phyloP scores from a whole-genome alignment of 2,888 invertebrate species.

The Mactromeris polynyma region DNA sequence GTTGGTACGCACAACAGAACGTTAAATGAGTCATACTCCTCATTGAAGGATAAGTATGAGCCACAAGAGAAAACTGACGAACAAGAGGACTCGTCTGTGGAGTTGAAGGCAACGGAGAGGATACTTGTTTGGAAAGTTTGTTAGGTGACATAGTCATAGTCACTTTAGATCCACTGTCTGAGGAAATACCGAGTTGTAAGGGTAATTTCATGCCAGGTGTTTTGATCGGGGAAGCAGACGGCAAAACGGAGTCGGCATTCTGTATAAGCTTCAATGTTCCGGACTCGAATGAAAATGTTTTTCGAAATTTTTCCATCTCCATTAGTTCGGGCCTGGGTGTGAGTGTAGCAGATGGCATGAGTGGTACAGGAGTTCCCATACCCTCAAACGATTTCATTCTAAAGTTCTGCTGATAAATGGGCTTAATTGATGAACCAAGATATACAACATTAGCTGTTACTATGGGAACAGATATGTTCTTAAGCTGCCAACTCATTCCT shows the following conservation, averaged over 20 bases:
- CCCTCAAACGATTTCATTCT: constrained; percentile 63
- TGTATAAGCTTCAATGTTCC: constrained; percentile 35
- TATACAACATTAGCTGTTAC: constrained; percentile 65
- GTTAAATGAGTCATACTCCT: constrained; percentile 88
- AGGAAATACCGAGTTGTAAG: background rate
- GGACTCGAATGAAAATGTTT: constrained; percentile 57
- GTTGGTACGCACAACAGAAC: constrained; percentile 96
- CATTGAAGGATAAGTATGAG: constrained; percentile 82
- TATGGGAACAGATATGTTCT: constrained; percentile 71
- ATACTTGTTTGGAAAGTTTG: constrained; percentile 31
- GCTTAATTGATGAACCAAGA: constrained; percentile 12
- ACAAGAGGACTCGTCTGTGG: constrained; percentile 44
- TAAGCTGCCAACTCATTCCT: constrained; percentile 32
- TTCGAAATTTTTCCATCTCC: constrained; percentile 53
- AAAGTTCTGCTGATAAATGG: constrained; percentile 67
- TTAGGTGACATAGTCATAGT: background rate
- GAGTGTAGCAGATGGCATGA: constrained; percentile 61
- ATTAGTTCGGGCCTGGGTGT: constrained; percentile 59
- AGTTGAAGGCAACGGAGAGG: constrained; percentile 47
- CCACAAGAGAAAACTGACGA: constrained; percentile 67
- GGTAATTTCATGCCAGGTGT: constrained; percentile 26
- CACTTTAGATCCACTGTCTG: background rate
- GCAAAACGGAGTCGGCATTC: background rate
- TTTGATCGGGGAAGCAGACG: constrained; percentile 26
- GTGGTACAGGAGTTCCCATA: constrained; percentile 65